Percentiles rank a stretch among this genome's conserved stretches.
These are phyloP conservation scores for Euura lappo DNA, from an alignment of 1,140 invertebrate species.

Conservation along the genomic window DNA sequence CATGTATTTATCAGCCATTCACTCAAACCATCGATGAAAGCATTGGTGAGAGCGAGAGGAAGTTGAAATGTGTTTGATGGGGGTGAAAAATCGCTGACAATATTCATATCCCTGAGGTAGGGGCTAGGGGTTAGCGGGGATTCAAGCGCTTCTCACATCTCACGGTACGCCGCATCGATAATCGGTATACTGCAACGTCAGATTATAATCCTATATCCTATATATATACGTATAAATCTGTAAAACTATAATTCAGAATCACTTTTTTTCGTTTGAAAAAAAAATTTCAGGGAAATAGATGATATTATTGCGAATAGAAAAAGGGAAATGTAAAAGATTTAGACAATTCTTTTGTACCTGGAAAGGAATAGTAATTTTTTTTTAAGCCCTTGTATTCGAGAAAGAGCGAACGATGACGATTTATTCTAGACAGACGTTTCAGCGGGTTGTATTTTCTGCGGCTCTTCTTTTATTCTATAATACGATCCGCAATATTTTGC, in stretches of 20 bases:
- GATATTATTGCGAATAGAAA: too few relatives aligned
- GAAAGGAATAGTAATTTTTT: too few relatives aligned
- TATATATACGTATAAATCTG: too few relatives aligned
- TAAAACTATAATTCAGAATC: neutral
- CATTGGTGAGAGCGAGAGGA: neutral
- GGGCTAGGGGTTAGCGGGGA: conserved; percentile 10
- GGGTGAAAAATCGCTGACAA: conserved; percentile 48
- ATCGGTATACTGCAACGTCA: neutral
- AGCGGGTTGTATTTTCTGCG: conserved; percentile 12
- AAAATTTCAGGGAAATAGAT: too few relatives aligned
- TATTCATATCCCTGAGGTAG: conserved; percentile 35
- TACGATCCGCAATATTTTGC: conserved; percentile 16
- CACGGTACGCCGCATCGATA: neutral
- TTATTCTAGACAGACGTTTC: conserved; percentile 32
- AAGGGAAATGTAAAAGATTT: too few relatives aligned
- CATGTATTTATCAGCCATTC: too few relatives aligned
- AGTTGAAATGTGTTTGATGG: conserved; percentile 39
- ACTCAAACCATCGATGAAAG: too few relatives aligned
- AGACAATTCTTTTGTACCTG: too few relatives aligned
- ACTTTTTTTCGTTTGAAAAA: conserved; percentile 17
- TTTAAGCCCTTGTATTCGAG: too few relatives aligned
- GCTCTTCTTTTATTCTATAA: too few relatives aligned
- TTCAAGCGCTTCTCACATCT: neutral
- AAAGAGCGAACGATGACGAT: conserved; percentile 25
- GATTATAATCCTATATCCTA: too few relatives aligned